phyloP scores from a whole-genome alignment of 2,797 vertebrate species.

The Selene dorsalis region DNA sequence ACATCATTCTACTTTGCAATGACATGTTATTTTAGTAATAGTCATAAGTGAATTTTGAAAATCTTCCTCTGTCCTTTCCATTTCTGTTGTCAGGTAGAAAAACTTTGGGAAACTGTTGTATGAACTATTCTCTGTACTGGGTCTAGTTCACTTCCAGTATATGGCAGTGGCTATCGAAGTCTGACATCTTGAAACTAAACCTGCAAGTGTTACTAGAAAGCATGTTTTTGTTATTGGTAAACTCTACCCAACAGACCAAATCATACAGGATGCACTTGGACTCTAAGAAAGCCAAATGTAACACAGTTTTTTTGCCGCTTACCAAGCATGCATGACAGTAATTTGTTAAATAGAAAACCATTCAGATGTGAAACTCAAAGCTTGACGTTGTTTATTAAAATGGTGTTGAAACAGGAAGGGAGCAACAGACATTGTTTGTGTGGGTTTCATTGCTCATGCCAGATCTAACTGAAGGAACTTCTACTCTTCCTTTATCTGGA shows the following conservation, averaged over 20 bases:
- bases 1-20: conserved; percentile 14
- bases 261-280: neutral
- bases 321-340: neutral
- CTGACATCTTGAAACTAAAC: neutral
- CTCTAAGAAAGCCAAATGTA: too few species aligned
- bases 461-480: neutral
- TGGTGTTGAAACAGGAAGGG: neutral
- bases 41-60: conserved; percentile 12
- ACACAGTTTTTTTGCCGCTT: neutral
- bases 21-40: conserved; percentile 16
- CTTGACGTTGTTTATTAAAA: neutral
- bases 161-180: neutral
- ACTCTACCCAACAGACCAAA: neutral
- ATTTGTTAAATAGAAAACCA: neutral
- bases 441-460: neutral
- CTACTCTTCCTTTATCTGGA: neutral
- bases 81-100: neutral
- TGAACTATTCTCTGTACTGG: neutral
- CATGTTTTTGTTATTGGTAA: neutral
- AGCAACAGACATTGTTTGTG: neutral
- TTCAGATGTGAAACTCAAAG: neutral
- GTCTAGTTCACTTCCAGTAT: neutral
- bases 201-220: neutral
- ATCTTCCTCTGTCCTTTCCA: neutral
- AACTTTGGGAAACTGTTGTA: neutral